phyloP scores from a whole-genome alignment of 2,797 vertebrate species.

The Pangasius djambal region DNA sequence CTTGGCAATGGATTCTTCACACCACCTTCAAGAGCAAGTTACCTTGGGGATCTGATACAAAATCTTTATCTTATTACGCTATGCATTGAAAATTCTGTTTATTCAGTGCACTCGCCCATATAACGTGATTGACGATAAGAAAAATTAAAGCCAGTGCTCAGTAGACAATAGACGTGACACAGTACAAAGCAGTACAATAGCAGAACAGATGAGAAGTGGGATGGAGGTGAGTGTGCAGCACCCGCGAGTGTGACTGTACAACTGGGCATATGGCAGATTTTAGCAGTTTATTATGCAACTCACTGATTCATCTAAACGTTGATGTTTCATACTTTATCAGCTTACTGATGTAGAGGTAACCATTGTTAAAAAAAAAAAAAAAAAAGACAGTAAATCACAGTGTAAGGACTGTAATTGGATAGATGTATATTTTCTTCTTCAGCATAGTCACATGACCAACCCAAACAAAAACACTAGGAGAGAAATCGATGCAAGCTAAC shows the following conservation, averaged over 20 bases:
- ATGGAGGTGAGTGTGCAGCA: constrained; percentile 8
- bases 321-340: background rate
- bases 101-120: constrained; percentile 1
- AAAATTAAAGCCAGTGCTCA: background rate
- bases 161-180: background rate
- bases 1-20: constrained; percentile 5
- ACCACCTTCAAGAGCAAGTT: constrained; percentile 12
- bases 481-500: constrained; percentile 33
- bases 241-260: constrained; percentile 1
- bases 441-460: constrained; percentile 4
- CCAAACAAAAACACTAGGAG: constrained; percentile 27
- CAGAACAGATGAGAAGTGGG: constrained; percentile 20
- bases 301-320: background rate
- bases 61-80: background rate
- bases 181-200: background rate
- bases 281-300: background rate
- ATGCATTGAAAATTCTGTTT: background rate
- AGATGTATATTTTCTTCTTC: background rate
- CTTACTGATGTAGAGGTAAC: background rate
- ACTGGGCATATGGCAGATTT: background rate
- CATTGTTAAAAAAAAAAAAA: background rate
- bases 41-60: background rate
- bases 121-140: background rate
- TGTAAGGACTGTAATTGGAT: constrained; percentile 3
- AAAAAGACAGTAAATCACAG: constrained; percentile 1